A percentile compares a stretch with the other conserved stretches of the same genome.
These are phyloP conservation scores for Gymnothorax javanicus DNA, from an alignment of 2,797 vertebrate genomes.

Conservation along the genomic window DNA sequence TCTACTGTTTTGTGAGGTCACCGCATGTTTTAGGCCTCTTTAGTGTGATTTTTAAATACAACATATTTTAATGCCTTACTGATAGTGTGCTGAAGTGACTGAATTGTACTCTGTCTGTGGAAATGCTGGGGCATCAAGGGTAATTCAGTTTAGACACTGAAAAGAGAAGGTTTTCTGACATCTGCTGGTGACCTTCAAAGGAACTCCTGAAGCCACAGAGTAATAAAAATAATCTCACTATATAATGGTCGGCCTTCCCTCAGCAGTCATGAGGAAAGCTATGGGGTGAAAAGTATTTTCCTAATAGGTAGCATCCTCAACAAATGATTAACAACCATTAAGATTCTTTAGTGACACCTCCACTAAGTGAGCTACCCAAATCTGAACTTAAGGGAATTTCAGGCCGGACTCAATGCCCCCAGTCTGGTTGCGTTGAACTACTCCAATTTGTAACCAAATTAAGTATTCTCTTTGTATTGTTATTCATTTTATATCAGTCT, in stretches of 20 bases:
- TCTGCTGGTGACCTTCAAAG: background rate
- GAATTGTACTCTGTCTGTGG: slow-evolving; percentile 13
- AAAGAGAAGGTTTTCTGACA: background rate
- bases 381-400: background rate
- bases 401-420: background rate
- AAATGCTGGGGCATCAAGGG: slow-evolving; percentile 8
- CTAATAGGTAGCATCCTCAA: background rate
- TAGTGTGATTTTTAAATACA: background rate
- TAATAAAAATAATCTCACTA: background rate
- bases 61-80: background rate
- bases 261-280: too few relatives aligned
- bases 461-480: background rate
- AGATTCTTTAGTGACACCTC: background rate
- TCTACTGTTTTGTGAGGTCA: background rate
- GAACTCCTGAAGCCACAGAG: background rate
- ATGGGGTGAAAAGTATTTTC: too few relatives aligned
- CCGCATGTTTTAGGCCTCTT: background rate
- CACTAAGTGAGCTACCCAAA: background rate
- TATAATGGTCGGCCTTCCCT: background rate
- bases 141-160: background rate
- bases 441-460: background rate
- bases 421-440: background rate
- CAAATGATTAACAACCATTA: background rate
- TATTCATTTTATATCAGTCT: background rate
- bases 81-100: background rate